Percentiles rank a stretch among this genome's conserved stretches.
Conservation (phyloP, 2,113 vertebrate genomes). For the Zapus hudsonius region DNA sequence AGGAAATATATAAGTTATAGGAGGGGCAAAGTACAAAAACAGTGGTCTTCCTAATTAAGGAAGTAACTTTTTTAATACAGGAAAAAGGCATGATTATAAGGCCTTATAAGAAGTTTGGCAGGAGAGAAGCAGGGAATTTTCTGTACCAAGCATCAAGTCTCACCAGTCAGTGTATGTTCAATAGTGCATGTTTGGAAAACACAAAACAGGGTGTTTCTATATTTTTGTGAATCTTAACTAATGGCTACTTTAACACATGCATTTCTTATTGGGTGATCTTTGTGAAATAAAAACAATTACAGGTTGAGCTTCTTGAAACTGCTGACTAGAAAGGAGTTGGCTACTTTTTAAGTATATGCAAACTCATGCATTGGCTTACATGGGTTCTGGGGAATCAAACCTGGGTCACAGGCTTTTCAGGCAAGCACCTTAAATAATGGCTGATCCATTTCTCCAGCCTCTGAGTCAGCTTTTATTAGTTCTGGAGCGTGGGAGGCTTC, state of each 20-base stretch:
- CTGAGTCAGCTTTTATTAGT: no score
- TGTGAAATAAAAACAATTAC: background rate
- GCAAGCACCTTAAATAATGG: no score
- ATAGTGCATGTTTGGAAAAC: background rate
- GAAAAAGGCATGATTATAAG: background rate
- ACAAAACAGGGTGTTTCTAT: background rate
- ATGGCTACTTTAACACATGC: background rate
- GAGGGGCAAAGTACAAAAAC: background rate
- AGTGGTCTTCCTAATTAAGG: background rate
- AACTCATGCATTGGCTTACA: no score
- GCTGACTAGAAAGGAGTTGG: background rate
- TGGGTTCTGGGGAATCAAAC: no score
- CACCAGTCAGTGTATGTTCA: conserved; percentile 21
- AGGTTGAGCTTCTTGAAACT: background rate
- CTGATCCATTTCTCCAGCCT: no score
- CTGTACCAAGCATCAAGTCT: background rate
- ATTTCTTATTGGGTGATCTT: background rate
- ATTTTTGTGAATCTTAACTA: background rate
- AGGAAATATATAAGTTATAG: background rate
- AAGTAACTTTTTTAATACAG: background rate
- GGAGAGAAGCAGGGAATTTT: background rate
- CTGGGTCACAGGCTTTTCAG: no score
- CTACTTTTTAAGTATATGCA: no score
- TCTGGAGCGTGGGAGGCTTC: no score
- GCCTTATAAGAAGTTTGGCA: background rate